phyloP scores from a whole-genome alignment of 2,888 invertebrate genomes.

The Azorinus chamasolen region DNA sequence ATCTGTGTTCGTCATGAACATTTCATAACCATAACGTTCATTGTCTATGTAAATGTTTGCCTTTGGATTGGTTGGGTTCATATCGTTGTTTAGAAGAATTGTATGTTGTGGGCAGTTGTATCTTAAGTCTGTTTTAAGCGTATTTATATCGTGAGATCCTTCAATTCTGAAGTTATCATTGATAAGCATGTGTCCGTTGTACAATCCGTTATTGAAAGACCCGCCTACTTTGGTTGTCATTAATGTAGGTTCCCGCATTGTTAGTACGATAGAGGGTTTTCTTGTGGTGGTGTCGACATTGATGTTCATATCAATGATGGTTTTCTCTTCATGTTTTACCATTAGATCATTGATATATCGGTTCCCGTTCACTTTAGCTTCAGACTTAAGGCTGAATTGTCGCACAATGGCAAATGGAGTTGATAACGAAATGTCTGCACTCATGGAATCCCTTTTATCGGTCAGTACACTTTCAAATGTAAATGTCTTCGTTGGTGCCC shows the following conservation, averaged over 20 bases:
- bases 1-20: conserved; percentile 31
- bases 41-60: conserved; percentile 19
- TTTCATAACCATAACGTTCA: conserved; percentile 50
- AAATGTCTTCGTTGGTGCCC: conserved; percentile 37
- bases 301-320: conserved; percentile 23
- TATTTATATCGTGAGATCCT: conserved; percentile 30
- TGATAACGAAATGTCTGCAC: conserved; percentile 15
- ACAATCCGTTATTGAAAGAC: neutral
- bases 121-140: conserved; percentile 10
- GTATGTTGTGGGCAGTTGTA: conserved; percentile 25
- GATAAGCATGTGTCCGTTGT: neutral
- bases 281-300: conserved; percentile 3
- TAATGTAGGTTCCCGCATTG: conserved; percentile 18
- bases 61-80: conserved; percentile 11
- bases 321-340: conserved; percentile 23
- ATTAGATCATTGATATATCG: conserved; percentile 19
- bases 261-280: neutral
- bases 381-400: conserved; percentile 20
- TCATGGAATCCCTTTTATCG: conserved; percentile 14
- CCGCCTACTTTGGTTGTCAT: neutral
- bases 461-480: conserved; percentile 18
- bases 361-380: conserved; percentile 8
- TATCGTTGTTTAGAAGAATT: conserved; percentile 3
- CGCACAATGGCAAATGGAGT: conserved; percentile 37
- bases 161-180: conserved; percentile 4